Evolutionary conservation across 2,797 vertebrate species (phyloP).

Genomic region (Emys orbicularis): DNA sequence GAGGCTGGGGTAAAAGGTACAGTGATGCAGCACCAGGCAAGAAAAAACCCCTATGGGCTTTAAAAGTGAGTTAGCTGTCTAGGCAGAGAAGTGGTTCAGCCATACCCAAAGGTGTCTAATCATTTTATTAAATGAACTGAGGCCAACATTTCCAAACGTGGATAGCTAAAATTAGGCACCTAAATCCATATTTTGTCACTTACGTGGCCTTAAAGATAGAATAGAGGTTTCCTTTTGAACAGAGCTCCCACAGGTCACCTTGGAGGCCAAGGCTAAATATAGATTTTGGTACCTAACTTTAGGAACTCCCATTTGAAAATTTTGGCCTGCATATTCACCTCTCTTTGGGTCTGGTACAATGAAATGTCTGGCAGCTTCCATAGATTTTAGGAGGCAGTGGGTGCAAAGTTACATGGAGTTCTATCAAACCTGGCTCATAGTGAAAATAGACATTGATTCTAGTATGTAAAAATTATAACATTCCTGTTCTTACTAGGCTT

Average conservation of each 20-base stretch:
- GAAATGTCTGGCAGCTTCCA: neutral
- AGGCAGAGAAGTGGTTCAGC: neutral
- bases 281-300: neutral
- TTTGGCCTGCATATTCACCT: neutral
- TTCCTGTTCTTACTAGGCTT: accelerated
- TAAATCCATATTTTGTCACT: neutral
- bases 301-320: neutral
- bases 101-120: neutral
- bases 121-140: neutral
- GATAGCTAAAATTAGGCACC: neutral
- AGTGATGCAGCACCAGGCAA: neutral
- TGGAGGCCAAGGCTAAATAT: neutral
- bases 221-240: neutral
- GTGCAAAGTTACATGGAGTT: neutral
- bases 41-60: neutral
- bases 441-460: neutral
- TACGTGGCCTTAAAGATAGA: neutral
- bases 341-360: neutral
- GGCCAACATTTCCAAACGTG: neutral
- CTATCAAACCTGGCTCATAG: neutral
- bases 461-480: neutral
- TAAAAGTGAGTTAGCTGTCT: neutral
- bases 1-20: neutral
- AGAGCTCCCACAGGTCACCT: neutral
- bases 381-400: neutral